Evolutionary conservation across 2,113 vertebrate species (phyloP), one percentile per base, ranked within the genome.

Genomic region (Zapornia atra): DNA sequence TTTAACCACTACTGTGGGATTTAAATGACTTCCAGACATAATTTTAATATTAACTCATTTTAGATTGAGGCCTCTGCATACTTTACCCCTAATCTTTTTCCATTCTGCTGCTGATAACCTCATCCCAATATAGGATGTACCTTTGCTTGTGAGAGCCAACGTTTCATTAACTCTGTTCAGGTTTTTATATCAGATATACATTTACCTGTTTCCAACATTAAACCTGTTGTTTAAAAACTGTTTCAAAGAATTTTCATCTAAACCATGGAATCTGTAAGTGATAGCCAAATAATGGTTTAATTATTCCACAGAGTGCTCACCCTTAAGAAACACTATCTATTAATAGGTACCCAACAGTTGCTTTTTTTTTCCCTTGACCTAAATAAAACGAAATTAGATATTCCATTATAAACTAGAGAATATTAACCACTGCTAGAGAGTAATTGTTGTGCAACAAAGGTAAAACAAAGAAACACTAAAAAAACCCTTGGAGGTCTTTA

Each of bases 51-150:
- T 91, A 80, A 93, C 87, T 97, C 85, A 12, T 40, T 94, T 91
- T 51, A 89, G 66, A 66, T 28, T 78, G 59, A 92, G 71, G 83
- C 72, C 88, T 91, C 79, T 50, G n/a, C 42, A 71, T 92, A 91
- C 69, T 94, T 96, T 34, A 72, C 15, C 29, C 84, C 46, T 79
- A 76, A 96, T 85, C 60, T 94, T 86, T 97, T 96, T 94, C 87
- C 76, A 91, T 91, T 92, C 40, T 92, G 93, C 89, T 96, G 95
- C 88, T 70, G 97, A 96, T 97, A 94, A 95, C 78, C 92, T 94
- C 85, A 73, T 28, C 76, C 78, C 50, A 63, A 94, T 61, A 33
- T 0, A 78, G 25, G 38, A 68, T 8, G 33, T 15, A 31, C 29
- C 42, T 95, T 90, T 88, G 64, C 80, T 89, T 81, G 66, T 48